These are phyloP conservation scores for Lophotis ruficrista DNA, from an alignment of 2,113 vertebrate species.

Conservation along the genomic window DNA sequence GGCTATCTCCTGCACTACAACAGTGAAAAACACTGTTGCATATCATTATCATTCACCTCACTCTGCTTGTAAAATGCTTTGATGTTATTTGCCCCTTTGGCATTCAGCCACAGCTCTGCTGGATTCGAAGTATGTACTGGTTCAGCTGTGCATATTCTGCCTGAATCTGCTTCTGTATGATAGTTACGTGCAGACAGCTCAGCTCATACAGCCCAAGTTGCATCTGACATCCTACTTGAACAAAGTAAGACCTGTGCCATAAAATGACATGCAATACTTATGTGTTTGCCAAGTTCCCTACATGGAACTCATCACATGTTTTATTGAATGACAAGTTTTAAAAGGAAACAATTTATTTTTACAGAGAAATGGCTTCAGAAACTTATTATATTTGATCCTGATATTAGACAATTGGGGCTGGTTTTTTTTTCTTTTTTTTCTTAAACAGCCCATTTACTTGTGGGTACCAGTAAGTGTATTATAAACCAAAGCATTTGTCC, in stretches of 20 bases:
- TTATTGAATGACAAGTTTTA: not conserved
- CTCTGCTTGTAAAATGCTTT: not conserved
- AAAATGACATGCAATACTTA: not conserved
- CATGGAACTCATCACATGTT: not conserved
- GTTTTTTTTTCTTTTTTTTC: not conserved
- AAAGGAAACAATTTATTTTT: not conserved
- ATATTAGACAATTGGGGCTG: not conserved
- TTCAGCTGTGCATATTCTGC: not conserved
- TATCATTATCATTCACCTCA: not conserved
- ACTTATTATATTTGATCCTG: not conserved
- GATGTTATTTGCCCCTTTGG: not conserved
- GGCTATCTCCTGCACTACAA: not conserved
- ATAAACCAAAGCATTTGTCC: not conserved
- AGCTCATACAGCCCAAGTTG: not conserved
- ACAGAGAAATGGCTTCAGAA: not conserved
- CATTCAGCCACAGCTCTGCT: not conserved
- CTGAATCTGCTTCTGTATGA: not conserved
- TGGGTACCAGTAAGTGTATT: not conserved
- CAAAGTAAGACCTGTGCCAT: constrained; percentile 4
- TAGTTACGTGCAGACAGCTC: constrained; percentile 28
- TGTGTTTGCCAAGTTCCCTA: not conserved
- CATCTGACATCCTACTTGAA: not conserved
- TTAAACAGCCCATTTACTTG: not conserved
- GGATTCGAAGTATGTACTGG: not conserved
- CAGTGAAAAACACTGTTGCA: not conserved